Evolutionary conservation across 2,113 vertebrate genomes (phyloP).

Genomic region (Heterochromis multidens): DNA sequence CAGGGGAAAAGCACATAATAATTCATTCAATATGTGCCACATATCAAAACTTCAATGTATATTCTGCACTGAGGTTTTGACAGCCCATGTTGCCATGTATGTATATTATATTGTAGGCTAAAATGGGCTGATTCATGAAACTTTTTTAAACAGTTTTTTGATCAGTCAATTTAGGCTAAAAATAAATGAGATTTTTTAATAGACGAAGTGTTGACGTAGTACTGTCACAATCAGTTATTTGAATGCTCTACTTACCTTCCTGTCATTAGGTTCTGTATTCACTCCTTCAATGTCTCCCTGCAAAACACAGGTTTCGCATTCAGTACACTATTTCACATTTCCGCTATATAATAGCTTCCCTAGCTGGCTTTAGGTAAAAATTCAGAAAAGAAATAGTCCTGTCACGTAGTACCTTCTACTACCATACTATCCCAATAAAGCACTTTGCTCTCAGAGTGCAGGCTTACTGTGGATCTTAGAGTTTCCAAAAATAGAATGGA

Average conservation of each 20-base stretch:
- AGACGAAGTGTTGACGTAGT: neutral
- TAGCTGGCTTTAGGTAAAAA: neutral
- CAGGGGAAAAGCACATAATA: neutral
- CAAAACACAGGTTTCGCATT: constrained; percentile 3
- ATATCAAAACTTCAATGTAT: no score
- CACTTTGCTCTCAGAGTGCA: no score
- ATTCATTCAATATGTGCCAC: no score
- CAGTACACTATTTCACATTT: accelerated
- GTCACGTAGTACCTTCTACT: no score
- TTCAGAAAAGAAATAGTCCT: neutral
- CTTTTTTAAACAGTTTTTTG: neutral
- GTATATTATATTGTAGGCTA: no score
- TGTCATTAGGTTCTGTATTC: constrained; percentile 81
- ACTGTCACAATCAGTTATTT: neutral
- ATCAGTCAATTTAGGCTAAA: neutral
- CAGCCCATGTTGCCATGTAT: no score
- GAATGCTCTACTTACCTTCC: constrained; percentile 81
- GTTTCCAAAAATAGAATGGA: no score
- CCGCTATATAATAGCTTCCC: neutral
- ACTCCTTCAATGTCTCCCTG: constrained; percentile 89
- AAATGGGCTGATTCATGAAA: no score
- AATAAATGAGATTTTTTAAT: neutral
- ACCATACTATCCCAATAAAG: no score
- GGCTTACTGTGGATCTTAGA: no score
- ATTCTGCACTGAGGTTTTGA: no score